Percentiles rank a stretch among this genome's conserved stretches.
These are phyloP conservation scores for Ophioninae sp. DNA, from an alignment of 2,888 invertebrate genomes.

Conservation along the genomic window DNA sequence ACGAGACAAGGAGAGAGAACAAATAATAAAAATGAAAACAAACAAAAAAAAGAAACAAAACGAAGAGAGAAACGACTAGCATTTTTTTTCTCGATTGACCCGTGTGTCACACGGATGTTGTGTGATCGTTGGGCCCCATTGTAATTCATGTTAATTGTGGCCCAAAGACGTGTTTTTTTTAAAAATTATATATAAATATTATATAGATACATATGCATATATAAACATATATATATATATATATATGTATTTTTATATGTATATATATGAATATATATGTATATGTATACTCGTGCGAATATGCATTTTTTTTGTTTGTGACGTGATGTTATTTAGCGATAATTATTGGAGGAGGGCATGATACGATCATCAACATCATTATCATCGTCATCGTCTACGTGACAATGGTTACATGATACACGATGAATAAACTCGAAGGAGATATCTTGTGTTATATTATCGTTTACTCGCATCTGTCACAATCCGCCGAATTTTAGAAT, in stretches of 20 bases:
- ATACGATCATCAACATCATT: slow-evolving; percentile 63
- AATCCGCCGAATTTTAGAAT: slow-evolving; percentile 67
- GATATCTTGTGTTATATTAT: slow-evolving; percentile 42
- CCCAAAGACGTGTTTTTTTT: slow-evolving; percentile 73
- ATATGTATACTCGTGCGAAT: slow-evolving; percentile 91
- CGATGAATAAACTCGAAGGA: slow-evolving; percentile 20
- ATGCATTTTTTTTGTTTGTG: slow-evolving; percentile 86
- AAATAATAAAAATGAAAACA: background rate
- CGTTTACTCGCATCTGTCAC: slow-evolving; percentile 66
- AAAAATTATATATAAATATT: slow-evolving; percentile 82
- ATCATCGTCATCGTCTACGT: slow-evolving; percentile 47
- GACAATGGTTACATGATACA: background rate
- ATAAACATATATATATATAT: slow-evolving; percentile 81
- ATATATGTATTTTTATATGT: slow-evolving; percentile 83
- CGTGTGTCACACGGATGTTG: slow-evolving; percentile 76
- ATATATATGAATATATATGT: slow-evolving; percentile 84
- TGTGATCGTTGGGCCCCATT: slow-evolving; percentile 76
- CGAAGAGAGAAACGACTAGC: slow-evolving; percentile 62
- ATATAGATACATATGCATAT: slow-evolving; percentile 84
- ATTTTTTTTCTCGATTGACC: slow-evolving; percentile 75
- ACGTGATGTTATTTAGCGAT: slow-evolving; percentile 86
- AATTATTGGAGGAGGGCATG: slow-evolving; percentile 80
- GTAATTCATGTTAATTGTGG: slow-evolving; percentile 77
- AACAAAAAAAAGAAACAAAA: slow-evolving; percentile 1
- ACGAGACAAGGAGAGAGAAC: background rate